Percentiles rank a stretch among this genome's conserved stretches.
Evolutionary conservation across 1,140 invertebrate species (phyloP).

Genomic region (Asobara japonica): DNA sequence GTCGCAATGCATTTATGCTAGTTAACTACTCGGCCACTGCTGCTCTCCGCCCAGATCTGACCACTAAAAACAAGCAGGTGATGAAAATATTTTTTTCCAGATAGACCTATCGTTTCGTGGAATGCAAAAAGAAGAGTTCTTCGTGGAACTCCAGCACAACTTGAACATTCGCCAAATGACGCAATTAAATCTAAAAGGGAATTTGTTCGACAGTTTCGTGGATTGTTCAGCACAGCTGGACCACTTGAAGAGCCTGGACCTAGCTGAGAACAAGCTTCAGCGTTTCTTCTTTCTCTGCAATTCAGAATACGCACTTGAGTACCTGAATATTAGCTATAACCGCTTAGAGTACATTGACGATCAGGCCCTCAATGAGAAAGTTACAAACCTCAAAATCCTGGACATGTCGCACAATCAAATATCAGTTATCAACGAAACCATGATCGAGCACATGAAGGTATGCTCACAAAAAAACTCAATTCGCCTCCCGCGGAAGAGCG

Average conservation of each 20-base stretch:
- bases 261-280: slow-evolving; percentile 60
- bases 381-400: slow-evolving; percentile 54
- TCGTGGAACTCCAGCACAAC: slow-evolving; percentile 48
- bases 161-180: slow-evolving; percentile 51
- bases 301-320: slow-evolving; percentile 54
- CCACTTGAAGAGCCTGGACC: slow-evolving; percentile 49
- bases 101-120: slow-evolving; percentile 52
- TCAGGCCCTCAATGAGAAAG: slow-evolving; percentile 53
- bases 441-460: slow-evolving; percentile 62
- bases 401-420: slow-evolving; percentile 61
- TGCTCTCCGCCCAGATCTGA: too few relatives aligned
- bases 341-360: slow-evolving; percentile 59
- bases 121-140: slow-evolving; percentile 59
- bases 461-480: too few relatives aligned
- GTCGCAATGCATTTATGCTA: too few relatives aligned
- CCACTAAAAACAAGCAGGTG: not conserved
- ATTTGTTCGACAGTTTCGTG: slow-evolving; percentile 61
- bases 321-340: slow-evolving; percentile 61
- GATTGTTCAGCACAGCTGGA: slow-evolving; percentile 60
- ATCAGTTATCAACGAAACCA: slow-evolving; percentile 57
- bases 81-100: slow-evolving; percentile 43
- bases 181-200: slow-evolving; percentile 54
- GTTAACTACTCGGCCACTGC: too few relatives aligned
- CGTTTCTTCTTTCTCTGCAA: slow-evolving; percentile 60
- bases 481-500: too few relatives aligned